Conservation (phyloP, 2,888 invertebrate species). For the Timema cristinae region DNA sequence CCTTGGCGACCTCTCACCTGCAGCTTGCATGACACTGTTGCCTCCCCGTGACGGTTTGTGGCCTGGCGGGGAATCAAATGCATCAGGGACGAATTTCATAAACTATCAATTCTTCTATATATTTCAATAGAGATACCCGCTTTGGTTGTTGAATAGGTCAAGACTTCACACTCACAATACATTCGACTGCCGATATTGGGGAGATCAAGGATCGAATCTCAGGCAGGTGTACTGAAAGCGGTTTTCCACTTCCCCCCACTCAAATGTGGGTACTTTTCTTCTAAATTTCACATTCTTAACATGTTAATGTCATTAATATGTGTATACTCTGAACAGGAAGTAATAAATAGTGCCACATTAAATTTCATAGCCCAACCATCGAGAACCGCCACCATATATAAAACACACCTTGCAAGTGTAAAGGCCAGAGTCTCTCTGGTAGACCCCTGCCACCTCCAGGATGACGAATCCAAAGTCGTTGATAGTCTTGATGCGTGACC, state of each 20-base stretch:
- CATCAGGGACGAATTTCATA: not conserved
- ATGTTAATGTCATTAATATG: no score
- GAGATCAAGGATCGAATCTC: no score
- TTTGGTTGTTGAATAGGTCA: not conserved
- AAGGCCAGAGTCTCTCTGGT: constrained; percentile 87
- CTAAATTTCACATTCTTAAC: no score
- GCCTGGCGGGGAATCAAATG: constrained; percentile 47
- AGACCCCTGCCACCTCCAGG: constrained; percentile 90
- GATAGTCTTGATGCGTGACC: constrained; percentile 91
- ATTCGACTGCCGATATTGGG: not conserved
- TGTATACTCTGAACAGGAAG: no score
- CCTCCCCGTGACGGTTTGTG: constrained; percentile 86
- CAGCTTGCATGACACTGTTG: constrained; percentile 79
- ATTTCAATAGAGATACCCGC: not conserved
- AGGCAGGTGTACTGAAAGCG: no score
- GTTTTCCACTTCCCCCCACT: no score
- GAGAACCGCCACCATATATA: no score
- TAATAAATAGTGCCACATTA: no score
- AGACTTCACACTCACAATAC: not conserved
- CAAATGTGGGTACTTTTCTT: no score
- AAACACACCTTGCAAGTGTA: constrained; percentile 71
- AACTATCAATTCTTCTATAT: not conserved
- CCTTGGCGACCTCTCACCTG: constrained; percentile 85
- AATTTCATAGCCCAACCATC: no score
- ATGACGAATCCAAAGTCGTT: constrained; percentile 98